Percentiles rank a stretch among this genome's conserved stretches.
Conservation (phyloP, 2,797 vertebrate species). For the Danio tinwini region DNA sequence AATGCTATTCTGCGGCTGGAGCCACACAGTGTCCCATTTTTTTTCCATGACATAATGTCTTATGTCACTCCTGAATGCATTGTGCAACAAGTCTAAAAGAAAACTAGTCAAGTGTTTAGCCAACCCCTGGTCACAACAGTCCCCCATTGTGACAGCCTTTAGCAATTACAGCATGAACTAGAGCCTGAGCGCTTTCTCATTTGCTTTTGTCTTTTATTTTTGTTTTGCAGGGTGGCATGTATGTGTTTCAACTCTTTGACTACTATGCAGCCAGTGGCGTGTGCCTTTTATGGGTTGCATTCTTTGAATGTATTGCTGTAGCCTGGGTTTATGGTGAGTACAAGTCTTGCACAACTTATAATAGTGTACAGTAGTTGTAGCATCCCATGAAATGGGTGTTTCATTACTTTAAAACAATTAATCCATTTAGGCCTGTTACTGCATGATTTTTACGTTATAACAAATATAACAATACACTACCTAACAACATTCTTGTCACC, state of each 20-base stretch:
- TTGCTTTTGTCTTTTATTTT: conserved; percentile 11
- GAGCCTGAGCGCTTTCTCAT: not conserved
- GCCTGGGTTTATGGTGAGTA: conserved; percentile 99
- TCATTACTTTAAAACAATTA: not conserved
- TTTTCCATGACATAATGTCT: conserved; percentile 49
- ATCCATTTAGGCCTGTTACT: not conserved
- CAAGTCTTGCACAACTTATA: not conserved
- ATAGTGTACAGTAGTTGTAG: not conserved
- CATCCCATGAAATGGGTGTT: not conserved
- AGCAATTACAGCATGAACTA: not conserved
- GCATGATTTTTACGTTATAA: too few relatives aligned
- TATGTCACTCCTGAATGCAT: conserved; percentile 27
- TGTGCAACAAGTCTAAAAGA: conserved; percentile 22
- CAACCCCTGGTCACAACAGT: conserved; percentile 5
- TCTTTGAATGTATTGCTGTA: conserved; percentile 99
- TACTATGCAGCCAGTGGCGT: conserved; percentile 99
- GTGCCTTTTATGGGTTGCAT: conserved; percentile 99
- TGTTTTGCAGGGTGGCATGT: conserved; percentile 93
- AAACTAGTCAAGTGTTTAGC: conserved; percentile 9
- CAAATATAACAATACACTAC: not conserved
- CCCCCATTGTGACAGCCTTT: not conserved
- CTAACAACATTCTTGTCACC: too few relatives aligned
- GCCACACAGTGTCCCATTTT: conserved; percentile 36
- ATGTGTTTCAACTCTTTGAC: conserved; percentile 99
- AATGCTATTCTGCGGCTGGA: conserved; percentile 21